A percentile compares a stretch with the other conserved stretches of the same genome.
These are phyloP conservation scores for Perccottus glenii DNA, from an alignment of 2,113 vertebrate genomes.

Conservation along the genomic window DNA sequence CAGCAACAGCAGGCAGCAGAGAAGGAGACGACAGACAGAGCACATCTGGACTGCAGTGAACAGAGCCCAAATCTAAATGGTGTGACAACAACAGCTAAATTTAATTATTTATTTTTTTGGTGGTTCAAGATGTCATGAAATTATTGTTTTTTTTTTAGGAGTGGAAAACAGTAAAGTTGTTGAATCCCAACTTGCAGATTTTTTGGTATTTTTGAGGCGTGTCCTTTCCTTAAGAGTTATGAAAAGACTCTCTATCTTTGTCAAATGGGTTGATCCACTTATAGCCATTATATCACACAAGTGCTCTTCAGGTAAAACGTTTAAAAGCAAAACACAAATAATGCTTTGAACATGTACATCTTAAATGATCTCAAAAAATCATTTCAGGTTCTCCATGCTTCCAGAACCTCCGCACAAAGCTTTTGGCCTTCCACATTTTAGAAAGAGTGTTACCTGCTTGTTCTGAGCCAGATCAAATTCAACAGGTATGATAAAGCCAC, in stretches of 20 bases:
- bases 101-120: not conserved
- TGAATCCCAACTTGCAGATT: slow-evolving; percentile 83
- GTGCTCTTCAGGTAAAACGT: slow-evolving; percentile 69
- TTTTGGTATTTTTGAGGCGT: slow-evolving; percentile 81
- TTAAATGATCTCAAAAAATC: not conserved
- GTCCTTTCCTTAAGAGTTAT: slow-evolving; percentile 77
- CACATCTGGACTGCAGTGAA: slow-evolving; percentile 34
- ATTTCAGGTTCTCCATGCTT: slow-evolving; percentile 70
- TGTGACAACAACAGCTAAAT: slow-evolving; percentile 40
- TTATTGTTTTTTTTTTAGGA: slow-evolving; percentile 42
- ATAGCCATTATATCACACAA: slow-evolving; percentile 80
- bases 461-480: slow-evolving; percentile 73
- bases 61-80: slow-evolving; percentile 60
- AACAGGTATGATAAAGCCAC: slow-evolving; percentile 66
- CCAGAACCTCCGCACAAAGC: slow-evolving; percentile 80
- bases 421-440: slow-evolving; percentile 82
- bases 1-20: slow-evolving; percentile 75
- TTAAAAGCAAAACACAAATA: not conserved
- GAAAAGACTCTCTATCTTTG: slow-evolving; percentile 73
- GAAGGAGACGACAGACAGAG: slow-evolving; percentile 38
- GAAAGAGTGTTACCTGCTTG: slow-evolving; percentile 80
- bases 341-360: too few relatives aligned
- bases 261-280: slow-evolving; percentile 83
- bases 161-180: slow-evolving; percentile 72
- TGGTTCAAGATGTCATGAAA: not conserved